phyloP scores from a whole-genome alignment of 2,113 vertebrate genomes.

The Canis aureus region DNA sequence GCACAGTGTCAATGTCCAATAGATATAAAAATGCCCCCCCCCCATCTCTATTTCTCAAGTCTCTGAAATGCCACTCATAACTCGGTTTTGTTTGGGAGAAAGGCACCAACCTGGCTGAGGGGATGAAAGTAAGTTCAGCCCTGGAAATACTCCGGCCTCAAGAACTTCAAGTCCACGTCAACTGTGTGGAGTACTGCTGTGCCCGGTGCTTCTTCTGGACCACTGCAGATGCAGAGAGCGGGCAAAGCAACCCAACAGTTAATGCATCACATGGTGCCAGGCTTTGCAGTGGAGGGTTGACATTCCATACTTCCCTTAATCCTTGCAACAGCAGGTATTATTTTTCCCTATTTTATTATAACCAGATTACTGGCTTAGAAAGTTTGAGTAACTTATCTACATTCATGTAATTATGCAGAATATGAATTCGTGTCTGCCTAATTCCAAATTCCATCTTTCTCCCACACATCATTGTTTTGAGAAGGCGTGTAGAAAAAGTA shows the following conservation, averaged over 20 bases:
- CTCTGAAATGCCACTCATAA: constrained; percentile 36
- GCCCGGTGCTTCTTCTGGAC: neutral
- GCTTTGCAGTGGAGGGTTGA: neutral
- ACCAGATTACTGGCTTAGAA: neutral
- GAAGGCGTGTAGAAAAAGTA: neutral
- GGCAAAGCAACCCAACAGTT: neutral
- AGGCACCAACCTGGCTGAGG: neutral
- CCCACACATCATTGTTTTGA: neutral
- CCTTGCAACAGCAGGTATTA: neutral
- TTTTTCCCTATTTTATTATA: constrained; percentile 12
- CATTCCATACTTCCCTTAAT: neutral
- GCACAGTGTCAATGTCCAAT: neutral
- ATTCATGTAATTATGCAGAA: neutral
- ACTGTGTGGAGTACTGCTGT: neutral
- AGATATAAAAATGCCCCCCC: neutral
- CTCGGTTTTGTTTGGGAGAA: neutral
- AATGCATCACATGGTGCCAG: too few species aligned
- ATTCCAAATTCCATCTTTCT: constrained; percentile 29
- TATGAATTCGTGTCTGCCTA: constrained; percentile 13
- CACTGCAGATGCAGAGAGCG: neutral
- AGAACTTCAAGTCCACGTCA: neutral
- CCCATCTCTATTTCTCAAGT: neutral
- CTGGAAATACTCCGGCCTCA: neutral
- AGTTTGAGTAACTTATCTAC: constrained; percentile 15
- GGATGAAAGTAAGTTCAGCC: neutral